Evolutionary conservation across 1,140 invertebrate genomes (phyloP).

Genomic region (Zophobas atratus): DNA sequence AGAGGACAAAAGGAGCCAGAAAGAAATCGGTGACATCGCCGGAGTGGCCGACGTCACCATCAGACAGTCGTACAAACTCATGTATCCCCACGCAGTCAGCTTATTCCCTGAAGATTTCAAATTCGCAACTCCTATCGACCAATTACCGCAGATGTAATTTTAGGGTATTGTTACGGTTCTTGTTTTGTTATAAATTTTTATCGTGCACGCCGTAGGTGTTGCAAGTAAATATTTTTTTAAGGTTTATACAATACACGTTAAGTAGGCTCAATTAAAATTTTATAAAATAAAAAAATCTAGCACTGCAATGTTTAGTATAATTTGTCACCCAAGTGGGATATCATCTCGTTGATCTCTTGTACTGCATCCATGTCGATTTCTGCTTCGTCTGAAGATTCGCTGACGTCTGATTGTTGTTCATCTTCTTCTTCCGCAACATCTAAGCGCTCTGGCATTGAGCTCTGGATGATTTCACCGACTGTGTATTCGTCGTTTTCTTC

Average conservation of each 20-base stretch:
- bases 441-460: conserved; percentile 54
- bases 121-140: conserved; percentile 95
- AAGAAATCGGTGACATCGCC: conserved; percentile 99
- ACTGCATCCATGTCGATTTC: conserved; percentile 63
- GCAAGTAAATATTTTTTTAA: conserved; percentile 28
- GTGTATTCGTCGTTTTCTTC: conserved; percentile 49
- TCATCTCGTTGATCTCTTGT: conserved; percentile 62
- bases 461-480: conserved; percentile 50
- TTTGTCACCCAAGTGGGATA: conserved; percentile 39
- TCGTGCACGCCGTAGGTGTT: neutral
- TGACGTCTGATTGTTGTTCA: conserved; percentile 52
- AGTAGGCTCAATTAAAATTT: conserved; percentile 5
- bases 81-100: conserved; percentile 94
- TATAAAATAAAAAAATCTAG: conserved; percentile 10
- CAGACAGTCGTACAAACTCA: conserved; percentile 96
- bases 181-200: conserved; percentile 27
- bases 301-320: neutral
- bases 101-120: conserved; percentile 98
- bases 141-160: conserved; percentile 88
- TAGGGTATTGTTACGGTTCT: neutral
- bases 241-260: conserved; percentile 3
- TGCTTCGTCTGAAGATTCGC: conserved; percentile 55
- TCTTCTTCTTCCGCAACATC: conserved; percentile 57
- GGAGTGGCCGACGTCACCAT: conserved; percentile 99
- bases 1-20: conserved; percentile 94